phyloP scores from a whole-genome alignment of 2,888 invertebrate genomes.

The Hoplodrina ambigua region DNA sequence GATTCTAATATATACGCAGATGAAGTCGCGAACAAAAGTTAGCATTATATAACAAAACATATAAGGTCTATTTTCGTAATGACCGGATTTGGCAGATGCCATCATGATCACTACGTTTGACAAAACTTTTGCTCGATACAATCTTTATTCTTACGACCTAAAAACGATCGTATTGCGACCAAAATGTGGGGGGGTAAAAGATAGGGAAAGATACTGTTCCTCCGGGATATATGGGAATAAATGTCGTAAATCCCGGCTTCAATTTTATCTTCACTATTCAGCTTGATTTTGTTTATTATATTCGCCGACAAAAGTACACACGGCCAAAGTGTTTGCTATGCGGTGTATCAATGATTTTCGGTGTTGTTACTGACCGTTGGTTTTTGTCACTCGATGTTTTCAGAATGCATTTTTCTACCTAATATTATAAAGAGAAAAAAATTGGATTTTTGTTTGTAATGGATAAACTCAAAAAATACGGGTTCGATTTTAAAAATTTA shows the following conservation, averaged over 20 bases:
- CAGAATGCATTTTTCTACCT: too few relatives aligned
- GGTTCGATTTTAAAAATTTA: too few relatives aligned
- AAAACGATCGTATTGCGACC: constrained; percentile 22
- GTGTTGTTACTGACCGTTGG: too few relatives aligned
- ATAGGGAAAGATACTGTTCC: constrained; percentile 48
- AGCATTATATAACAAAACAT: too few relatives aligned
- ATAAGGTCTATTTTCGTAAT: too few relatives aligned
- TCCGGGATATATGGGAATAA: constrained; percentile 55
- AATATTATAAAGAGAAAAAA: too few relatives aligned
- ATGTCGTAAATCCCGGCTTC: constrained; percentile 55
- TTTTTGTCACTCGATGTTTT: too few relatives aligned
- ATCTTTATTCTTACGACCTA: constrained; percentile 1
- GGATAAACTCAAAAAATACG: too few relatives aligned
- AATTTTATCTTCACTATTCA: constrained; percentile 53
- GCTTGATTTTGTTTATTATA: constrained; percentile 32
- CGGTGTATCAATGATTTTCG: too few relatives aligned
- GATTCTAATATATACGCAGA: too few relatives aligned
- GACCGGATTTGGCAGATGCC: background rate
- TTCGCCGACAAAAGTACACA: constrained; percentile 21
- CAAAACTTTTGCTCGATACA: background rate
- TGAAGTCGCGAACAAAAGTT: too few relatives aligned
- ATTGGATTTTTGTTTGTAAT: too few relatives aligned
- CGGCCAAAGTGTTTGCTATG: background rate
- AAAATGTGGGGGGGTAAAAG: constrained; percentile 39
- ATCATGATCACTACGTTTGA: background rate